Conservation (phyloP, 2,888 invertebrate species). For the Archaeoteleia sp. region DNA sequence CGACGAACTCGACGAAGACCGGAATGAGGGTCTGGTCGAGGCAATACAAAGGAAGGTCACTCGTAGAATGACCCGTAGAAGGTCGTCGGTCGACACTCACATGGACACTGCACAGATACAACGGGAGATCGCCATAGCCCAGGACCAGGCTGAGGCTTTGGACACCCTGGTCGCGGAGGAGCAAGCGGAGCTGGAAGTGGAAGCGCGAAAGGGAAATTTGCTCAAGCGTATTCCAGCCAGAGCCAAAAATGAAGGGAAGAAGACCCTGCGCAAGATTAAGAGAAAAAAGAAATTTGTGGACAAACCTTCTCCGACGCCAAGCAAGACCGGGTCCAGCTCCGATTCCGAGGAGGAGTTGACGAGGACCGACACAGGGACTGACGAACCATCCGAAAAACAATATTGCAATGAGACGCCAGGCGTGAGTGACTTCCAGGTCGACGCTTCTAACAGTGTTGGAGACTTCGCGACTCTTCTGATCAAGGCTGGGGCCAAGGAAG, state of each 20-base stretch:
- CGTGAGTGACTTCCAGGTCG: conserved; percentile 62
- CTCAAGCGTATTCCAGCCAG: conserved; percentile 17
- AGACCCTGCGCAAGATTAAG: conserved; percentile 54
- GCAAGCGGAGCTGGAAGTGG: conserved; percentile 70
- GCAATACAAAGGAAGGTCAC: conserved; percentile 66
- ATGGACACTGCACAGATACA: conserved; percentile 67
- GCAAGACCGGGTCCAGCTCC: conserved; percentile 19
- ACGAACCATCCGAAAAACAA: no score
- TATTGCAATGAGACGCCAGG: conserved; percentile 32
- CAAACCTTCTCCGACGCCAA: conserved; percentile 49
- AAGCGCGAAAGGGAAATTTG: conserved; percentile 63
- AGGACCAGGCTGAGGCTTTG: conserved; percentile 69
- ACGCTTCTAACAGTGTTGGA: conserved; percentile 69
- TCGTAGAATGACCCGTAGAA: conserved; percentile 67
- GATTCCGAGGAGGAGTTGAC: conserved; percentile 38
- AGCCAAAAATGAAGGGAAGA: conserved; percentile 12
- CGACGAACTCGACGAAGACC: conserved; percentile 41
- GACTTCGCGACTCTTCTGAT: conserved; percentile 68
- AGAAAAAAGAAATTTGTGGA: conserved; percentile 60
- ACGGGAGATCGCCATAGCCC: conserved; percentile 66
- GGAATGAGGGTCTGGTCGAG: conserved; percentile 57
- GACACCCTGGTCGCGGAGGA: conserved; percentile 71
- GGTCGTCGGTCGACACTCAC: conserved; percentile 68
- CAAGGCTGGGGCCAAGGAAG: conserved; percentile 46
- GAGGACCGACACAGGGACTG: no score